Conservation (phyloP, 2,888 invertebrate species). For the Synanthedon vespiformis region DNA sequence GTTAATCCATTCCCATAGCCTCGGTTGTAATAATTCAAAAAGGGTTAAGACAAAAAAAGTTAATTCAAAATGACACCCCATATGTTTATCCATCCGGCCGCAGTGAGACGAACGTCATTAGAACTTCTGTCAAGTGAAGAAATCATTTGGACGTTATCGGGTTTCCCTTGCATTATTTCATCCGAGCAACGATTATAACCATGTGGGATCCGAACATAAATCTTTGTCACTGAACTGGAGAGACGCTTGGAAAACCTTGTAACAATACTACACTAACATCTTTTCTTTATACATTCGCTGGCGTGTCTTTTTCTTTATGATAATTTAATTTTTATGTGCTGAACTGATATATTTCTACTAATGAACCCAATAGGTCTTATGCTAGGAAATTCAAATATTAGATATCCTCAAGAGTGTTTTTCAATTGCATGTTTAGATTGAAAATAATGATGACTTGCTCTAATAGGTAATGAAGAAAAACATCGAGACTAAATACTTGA, state of each 20-base stretch:
- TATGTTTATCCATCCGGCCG: slow-evolving; percentile 33
- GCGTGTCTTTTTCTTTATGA: neutral
- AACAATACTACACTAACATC: neutral
- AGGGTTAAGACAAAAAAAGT: slow-evolving; percentile 55
- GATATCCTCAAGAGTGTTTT: too few relatives aligned
- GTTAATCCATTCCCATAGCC: slow-evolving; percentile 40
- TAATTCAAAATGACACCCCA: slow-evolving; percentile 44
- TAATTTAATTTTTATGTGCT: neutral
- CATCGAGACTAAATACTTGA: too few relatives aligned
- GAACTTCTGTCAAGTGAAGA: slow-evolving; percentile 47
- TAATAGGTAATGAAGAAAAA: too few relatives aligned
- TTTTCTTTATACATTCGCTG: neutral
- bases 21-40: slow-evolving; percentile 47
- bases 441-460: too few relatives aligned
- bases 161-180: slow-evolving; percentile 48
- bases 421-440: too few relatives aligned
- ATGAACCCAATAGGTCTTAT: too few relatives aligned
- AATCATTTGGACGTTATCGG: slow-evolving; percentile 33
- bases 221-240: slow-evolving; percentile 29
- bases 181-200: slow-evolving; percentile 51
- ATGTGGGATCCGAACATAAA: slow-evolving; percentile 55
- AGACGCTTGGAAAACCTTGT: neutral
- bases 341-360: too few relatives aligned
- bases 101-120: slow-evolving; percentile 28
- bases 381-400: too few relatives aligned